Evolutionary conservation across 2,888 invertebrate genomes (phyloP), one percentile per base, ranked within the genome.

Genomic region (Euphydryas editha): DNA sequence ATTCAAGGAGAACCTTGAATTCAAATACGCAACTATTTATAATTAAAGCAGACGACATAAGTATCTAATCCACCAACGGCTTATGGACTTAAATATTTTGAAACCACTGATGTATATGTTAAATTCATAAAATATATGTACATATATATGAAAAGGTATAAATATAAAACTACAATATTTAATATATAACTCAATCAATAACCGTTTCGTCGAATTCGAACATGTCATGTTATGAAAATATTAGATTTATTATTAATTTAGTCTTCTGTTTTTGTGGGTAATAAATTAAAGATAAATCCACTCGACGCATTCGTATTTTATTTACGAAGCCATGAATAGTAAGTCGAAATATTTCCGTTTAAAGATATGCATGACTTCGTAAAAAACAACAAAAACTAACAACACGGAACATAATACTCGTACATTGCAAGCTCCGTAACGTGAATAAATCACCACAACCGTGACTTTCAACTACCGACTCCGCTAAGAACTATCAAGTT

Each of bases 391-490:
- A 24, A 58, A 42, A 39, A 58, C 24, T 44, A 59, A 21, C 42
- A 64, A 36, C 51, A 57, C 58, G 21, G 39, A 56, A 42, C 56
- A 37, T 58, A 44, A 56, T n/a, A n/a, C n/a, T n/a, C n/a, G 8
- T 64, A 59, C 57, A 59, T 64, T 47, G 42, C 42, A 30, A 64
- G 37, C 51, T 36, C 49, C 58, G 36, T 36, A 54, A 54, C 54
- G 63, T 71, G 62, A 67, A 72, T 72, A 72, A 72, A 68, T 72
- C 72, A 69, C 69, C 15, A 58, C 44, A 47, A 44, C 36, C 42
- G 44, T 63, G 49, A 60, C 58, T 61, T 66, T 62, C 69, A 69
- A 66, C 66, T 36, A 66, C 56, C 55, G 30, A 70, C 62, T 72
- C 66, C 46, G 62, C 69, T 62, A 30, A 42, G 70, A 69, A 67